phyloP scores from a whole-genome alignment of 2,888 invertebrate species.

The Leistus spinibarbis region DNA sequence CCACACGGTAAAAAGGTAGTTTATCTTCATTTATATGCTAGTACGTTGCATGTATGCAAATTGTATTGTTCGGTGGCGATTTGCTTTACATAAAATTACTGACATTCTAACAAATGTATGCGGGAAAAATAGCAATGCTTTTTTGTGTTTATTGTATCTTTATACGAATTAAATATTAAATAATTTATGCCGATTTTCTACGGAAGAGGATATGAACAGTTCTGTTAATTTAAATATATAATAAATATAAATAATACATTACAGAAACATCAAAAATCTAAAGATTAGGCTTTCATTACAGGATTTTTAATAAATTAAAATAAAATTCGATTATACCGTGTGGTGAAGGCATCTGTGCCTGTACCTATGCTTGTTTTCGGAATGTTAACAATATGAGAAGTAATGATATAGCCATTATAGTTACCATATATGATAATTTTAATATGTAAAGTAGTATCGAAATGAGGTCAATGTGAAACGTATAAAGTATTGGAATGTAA shows the following conservation, averaged over 20 bases:
- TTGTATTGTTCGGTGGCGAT: constrained; percentile 5
- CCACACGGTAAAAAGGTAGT: neutral
- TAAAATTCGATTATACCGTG: too few species aligned
- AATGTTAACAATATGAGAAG: too few species aligned
- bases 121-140: neutral
- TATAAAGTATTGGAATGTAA: neutral
- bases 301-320: too few species aligned
- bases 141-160: too few species aligned
- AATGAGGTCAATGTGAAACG: neutral
- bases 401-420: neutral
- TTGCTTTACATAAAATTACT: constrained; percentile 27
- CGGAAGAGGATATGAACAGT: too few species aligned
- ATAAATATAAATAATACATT: too few species aligned
- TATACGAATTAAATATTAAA: neutral
- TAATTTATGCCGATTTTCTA: neutral
- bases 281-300: too few species aligned
- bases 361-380: too few species aligned
- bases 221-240: too few species aligned
- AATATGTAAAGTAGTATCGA: neutral
- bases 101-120: constrained; percentile 19
- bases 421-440: neutral
- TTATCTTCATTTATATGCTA: neutral
- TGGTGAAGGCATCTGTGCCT: too few species aligned
- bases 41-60: constrained; percentile 27
- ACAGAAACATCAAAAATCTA: too few species aligned